Conservation (phyloP, 1,140 invertebrate genomes). For the Neodiprion virginianus region DNA sequence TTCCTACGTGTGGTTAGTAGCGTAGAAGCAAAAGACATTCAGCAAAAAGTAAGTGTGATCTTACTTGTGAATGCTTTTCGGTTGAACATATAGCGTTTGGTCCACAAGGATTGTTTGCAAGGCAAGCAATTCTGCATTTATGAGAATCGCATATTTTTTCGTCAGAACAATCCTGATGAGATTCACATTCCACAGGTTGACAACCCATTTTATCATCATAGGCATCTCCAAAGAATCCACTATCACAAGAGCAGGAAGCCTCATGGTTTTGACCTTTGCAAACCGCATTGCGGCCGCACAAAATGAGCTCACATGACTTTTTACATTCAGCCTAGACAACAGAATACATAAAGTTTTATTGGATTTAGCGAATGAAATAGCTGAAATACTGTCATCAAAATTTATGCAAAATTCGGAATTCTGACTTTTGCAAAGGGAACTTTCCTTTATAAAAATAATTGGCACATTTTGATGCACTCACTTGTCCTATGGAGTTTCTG, state of each 20-base stretch:
- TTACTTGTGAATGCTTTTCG: constrained; percentile 73
- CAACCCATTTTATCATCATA: constrained; percentile 75
- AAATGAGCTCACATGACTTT: constrained; percentile 72
- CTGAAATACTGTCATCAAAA: background rate
- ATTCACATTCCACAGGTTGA: constrained; percentile 77
- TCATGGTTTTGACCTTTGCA: constrained; percentile 75
- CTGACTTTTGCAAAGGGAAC: background rate
- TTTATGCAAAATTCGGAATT: background rate
- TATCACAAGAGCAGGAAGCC: constrained; percentile 77
- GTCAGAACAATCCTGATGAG: constrained; percentile 75
- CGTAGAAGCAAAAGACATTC: no score
- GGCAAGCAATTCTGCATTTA: constrained; percentile 85
- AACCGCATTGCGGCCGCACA: constrained; percentile 83
- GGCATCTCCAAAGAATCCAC: constrained; percentile 81
- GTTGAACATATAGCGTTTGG: constrained; percentile 84
- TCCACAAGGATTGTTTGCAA: constrained; percentile 80
- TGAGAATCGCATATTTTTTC: constrained; percentile 83
- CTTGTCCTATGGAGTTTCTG: constrained; percentile 70
- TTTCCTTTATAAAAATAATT: background rate
- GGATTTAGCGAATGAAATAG: background rate
- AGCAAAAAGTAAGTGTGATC: background rate
- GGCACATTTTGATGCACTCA: constrained; percentile 23
- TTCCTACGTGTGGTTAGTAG: no score
- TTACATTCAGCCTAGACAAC: constrained; percentile 68
- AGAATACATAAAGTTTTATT: constrained; percentile 6